These are phyloP conservation scores for Drosophila anomelani DNA, from an alignment of 2,888 invertebrate species.

Conservation along the genomic window DNA sequence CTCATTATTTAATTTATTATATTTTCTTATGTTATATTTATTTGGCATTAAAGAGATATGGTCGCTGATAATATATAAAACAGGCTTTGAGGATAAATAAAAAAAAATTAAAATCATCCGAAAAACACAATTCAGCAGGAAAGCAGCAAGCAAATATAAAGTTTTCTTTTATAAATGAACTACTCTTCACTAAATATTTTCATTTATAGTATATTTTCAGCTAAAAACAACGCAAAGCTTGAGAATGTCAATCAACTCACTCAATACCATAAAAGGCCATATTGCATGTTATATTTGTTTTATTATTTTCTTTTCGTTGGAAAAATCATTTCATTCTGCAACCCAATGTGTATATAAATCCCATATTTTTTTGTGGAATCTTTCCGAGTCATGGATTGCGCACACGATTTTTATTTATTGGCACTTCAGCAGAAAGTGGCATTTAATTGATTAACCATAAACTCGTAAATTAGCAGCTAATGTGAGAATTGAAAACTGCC, in stretches of 20 bases:
- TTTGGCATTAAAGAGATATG: not conserved
- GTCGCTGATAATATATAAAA: not conserved
- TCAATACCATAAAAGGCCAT: not conserved
- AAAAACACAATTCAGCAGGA: too few relatives aligned
- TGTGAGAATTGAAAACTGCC: conserved; percentile 6
- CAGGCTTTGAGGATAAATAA: not conserved
- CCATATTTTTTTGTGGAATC: conserved; percentile 5
- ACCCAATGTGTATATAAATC: not conserved
- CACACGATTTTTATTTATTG: conserved; percentile 25
- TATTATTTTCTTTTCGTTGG: not conserved
- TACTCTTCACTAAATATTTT: not conserved
- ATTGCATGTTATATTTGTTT: not conserved
- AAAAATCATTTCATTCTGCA: not conserved
- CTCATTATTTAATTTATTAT: not conserved
- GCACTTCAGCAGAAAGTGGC: conserved; percentile 13
- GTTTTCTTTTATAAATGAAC: not conserved
- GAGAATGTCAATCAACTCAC: conserved; percentile 1
- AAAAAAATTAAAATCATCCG: not conserved
- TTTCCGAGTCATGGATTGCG: conserved; percentile 1
- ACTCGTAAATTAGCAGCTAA: conserved; percentile 40
- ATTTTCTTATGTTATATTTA: not conserved
- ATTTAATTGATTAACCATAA: conserved; percentile 43
- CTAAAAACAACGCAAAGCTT: not conserved
- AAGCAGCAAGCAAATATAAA: not conserved
- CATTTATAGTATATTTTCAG: too few relatives aligned